Evolutionary conservation across 23 tunicate species (phyloP).

Genomic region (Halocynthia aurantium): DNA sequence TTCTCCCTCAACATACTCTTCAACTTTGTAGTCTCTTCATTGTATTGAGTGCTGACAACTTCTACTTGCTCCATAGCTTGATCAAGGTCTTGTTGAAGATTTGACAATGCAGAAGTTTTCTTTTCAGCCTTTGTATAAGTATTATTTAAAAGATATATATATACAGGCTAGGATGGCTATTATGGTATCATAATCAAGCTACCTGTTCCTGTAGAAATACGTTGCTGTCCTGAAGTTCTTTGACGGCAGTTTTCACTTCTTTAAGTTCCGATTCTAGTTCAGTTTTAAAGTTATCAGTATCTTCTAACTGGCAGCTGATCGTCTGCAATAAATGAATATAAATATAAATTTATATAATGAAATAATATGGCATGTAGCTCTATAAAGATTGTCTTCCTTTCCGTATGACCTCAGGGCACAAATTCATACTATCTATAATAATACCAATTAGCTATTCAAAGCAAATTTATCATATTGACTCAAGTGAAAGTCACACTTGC

Average conservation of each 20-base stretch:
- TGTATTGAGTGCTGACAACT: slow-evolving; percentile 29
- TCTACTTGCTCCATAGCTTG: slow-evolving; percentile 49
- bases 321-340: neutral
- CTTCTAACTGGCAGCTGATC: neutral
- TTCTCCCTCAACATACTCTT: slow-evolving; percentile 37
- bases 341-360: neutral
- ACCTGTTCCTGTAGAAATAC: slow-evolving; percentile 22
- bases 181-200: neutral
- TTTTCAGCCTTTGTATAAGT: slow-evolving; percentile 11
- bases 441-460: no score
- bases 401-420: no score
- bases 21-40: slow-evolving; percentile 43
- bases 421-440: no score
- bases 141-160: neutral
- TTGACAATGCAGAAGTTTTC: slow-evolving; percentile 9
- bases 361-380: no score
- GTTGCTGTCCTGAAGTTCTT: slow-evolving; percentile 8
- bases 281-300: neutral
- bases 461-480: no score
- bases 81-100: slow-evolving; percentile 55
- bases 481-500: no score
- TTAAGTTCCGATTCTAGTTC: slow-evolving; percentile 5
- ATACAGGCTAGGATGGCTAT: neutral
- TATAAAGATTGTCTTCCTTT: no score
- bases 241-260: slow-evolving; percentile 1